Evolutionary conservation across 2,888 invertebrate genomes (phyloP), one percentile per base, ranked within the genome.

Genomic region (Laspeyria flexula): DNA sequence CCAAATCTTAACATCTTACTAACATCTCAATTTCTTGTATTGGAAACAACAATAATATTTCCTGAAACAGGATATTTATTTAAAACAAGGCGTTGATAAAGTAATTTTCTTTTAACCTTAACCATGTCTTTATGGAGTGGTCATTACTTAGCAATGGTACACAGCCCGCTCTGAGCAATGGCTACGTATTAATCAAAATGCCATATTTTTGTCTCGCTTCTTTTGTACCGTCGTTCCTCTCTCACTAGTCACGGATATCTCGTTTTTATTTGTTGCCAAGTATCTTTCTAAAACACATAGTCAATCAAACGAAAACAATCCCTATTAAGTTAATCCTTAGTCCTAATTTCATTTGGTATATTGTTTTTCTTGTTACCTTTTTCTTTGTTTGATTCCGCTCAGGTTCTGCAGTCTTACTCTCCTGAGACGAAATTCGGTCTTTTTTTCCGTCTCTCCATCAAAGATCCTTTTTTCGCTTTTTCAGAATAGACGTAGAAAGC

Each of bases 41-140:
- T 86, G 88, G 86, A 87, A 88, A 90, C 83, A 90, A 90, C 89
- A 87, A 91, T 88, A 91, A 92, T 92, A 92, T 88, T 91, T 91
- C 91, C 92, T 90, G 90, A 92, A 92, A 92, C 90, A 86, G 90
- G 89, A 90, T 91, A 91, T 92, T 92, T 92, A 91, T 91, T 92
- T 89, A 89, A 92, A 92, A 91, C 90, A 90, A 91, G 92, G 90
- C 91, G 92, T 90, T 92, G 92, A 92, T 92, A 91, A 91, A 92
- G 91, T 92, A 92, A 92, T 92, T 91, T 92, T 91, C 90, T 92
- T 92, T 91, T 90, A 91, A 91, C 92, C 91, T 91, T 91, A 90
- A 90, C 90, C 92, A 88, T 91, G 91, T 92, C 91, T 90, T 92
- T 90, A 91, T 91, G 91, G 92, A 90, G 88, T 88, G 92, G 91